These are phyloP conservation scores for Fopius arisanus DNA, from an alignment of 1,140 invertebrate species.

Conservation along the genomic window DNA sequence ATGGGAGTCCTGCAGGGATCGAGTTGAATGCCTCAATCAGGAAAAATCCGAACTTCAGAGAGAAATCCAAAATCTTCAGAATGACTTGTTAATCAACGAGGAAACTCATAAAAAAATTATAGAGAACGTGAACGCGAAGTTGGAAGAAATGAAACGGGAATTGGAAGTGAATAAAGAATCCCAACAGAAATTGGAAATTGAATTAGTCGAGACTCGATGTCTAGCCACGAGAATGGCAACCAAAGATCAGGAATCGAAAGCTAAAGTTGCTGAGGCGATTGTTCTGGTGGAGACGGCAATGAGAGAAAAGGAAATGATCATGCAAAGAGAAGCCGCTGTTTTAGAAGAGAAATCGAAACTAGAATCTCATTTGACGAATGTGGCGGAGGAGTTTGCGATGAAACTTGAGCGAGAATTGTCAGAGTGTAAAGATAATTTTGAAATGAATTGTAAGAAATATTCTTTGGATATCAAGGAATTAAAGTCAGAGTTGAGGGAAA, in stretches of 20 bases:
- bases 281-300: constrained; percentile 63
- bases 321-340: constrained; percentile 63
- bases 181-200: constrained; percentile 47
- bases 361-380: constrained; percentile 39
- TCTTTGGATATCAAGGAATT: constrained; percentile 55
- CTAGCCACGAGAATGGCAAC: constrained; percentile 36
- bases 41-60: constrained; percentile 45
- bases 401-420: constrained; percentile 46
- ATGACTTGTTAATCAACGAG: constrained; percentile 43
- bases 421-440: constrained; percentile 47
- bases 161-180: constrained; percentile 38
- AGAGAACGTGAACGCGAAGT: constrained; percentile 47
- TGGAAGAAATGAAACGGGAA: constrained; percentile 40
- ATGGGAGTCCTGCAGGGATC: constrained; percentile 50
- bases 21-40: constrained; percentile 44
- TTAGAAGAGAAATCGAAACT: constrained; percentile 49
- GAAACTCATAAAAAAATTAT: constrained; percentile 42
- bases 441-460: constrained; percentile 50
- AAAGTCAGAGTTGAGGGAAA: constrained; percentile 55
- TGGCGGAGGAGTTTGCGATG: constrained; percentile 47
- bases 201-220: constrained; percentile 45
- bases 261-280: constrained; percentile 64
- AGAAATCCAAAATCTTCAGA: constrained; percentile 40
- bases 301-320: constrained; percentile 60
- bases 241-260: constrained; percentile 52